Conservation (phyloP, 1,140 invertebrate species). For the Caenorhabditis brenneri region DNA sequence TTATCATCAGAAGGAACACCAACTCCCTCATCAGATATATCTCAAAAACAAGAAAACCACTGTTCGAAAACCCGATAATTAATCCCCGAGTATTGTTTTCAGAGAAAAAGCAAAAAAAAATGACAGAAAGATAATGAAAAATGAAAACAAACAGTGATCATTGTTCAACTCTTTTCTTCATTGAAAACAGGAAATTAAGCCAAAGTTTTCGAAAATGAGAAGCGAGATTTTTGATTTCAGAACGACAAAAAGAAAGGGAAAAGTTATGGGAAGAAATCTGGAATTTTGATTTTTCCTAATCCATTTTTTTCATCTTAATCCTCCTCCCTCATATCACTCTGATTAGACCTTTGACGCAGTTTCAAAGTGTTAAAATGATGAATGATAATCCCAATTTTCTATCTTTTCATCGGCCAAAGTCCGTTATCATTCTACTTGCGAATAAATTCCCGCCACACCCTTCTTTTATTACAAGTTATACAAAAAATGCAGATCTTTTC, state of each 20-base stretch:
- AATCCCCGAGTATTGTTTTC: not conserved
- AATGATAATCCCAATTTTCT: not conserved
- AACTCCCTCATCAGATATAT: not conserved
- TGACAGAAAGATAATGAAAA: too few species aligned
- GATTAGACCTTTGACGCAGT: slow-evolving; percentile 25
- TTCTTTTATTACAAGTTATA: not conserved
- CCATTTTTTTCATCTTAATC: not conserved
- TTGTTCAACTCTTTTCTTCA: not conserved
- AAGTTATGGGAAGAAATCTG: not conserved
- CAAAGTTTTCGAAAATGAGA: not conserved
- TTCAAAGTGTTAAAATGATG: not conserved
- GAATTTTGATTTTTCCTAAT: not conserved
- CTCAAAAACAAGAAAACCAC: not conserved
- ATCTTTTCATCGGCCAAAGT: not conserved
- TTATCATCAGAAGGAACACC: not conserved
- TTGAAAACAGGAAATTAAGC: too few species aligned
- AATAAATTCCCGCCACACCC: not conserved
- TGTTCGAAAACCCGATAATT: not conserved
- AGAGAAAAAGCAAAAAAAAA: not conserved
- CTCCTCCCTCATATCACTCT: not conserved
- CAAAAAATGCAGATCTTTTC: not conserved
- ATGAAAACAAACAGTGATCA: not conserved
- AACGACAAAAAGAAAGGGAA: not conserved
- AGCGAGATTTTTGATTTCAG: not conserved
- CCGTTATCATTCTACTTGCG: not conserved